Evolutionary conservation across 2,797 vertebrate species (phyloP).

Genomic region (Lophotriccus pileatus): DNA sequence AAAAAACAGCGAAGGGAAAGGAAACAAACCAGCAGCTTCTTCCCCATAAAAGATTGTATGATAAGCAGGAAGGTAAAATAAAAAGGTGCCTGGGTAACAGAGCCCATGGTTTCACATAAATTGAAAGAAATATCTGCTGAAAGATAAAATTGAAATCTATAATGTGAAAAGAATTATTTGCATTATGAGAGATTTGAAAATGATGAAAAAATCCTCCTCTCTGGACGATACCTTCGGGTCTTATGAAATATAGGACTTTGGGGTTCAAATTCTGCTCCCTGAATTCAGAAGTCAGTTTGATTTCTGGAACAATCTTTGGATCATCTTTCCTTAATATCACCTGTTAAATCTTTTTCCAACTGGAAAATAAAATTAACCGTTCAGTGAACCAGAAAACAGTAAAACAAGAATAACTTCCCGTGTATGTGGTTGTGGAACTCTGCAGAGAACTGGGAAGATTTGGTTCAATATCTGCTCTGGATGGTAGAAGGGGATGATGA

Average conservation of each 20-base stretch:
- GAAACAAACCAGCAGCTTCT: fast-evolving
- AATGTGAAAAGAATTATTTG: neutral
- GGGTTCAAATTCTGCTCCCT: neutral
- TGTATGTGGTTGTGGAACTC: fast-evolving
- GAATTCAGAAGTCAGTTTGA: neutral
- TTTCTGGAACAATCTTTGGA: neutral
- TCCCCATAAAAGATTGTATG: fast-evolving
- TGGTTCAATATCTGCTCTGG: neutral
- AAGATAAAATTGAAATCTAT: neutral
- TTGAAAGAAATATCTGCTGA: neutral
- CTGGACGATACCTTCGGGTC: fast-evolving
- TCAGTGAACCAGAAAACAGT: neutral
- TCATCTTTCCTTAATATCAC: neutral
- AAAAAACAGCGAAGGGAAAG: neutral
- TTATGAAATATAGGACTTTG: neutral
- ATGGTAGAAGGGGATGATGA: neutral
- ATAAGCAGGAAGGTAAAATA: neutral
- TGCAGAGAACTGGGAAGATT: neutral
- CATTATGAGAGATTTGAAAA: neutral
- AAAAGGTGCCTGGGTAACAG: neutral
- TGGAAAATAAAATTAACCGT: neutral
- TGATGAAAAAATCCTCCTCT: fast-evolving
- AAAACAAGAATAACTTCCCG: neutral
- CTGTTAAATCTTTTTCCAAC: neutral
- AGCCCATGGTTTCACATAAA: neutral